Conservation (phyloP, 2,888 invertebrate genomes). For the Nomada ferruginata region DNA sequence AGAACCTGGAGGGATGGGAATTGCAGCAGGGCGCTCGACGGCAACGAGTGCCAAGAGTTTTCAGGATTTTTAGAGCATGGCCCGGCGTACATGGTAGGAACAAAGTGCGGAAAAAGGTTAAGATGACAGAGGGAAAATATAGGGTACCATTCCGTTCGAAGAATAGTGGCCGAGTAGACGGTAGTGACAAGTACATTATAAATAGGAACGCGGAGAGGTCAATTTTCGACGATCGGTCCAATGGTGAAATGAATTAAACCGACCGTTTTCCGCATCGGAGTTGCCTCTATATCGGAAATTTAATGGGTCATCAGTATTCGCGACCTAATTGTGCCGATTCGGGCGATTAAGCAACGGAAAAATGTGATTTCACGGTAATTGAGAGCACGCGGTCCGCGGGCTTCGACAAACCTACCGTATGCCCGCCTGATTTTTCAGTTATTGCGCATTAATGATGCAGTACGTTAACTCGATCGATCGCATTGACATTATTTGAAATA, state of each 20-base stretch:
- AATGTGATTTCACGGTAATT: conserved; percentile 70
- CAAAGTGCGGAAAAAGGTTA: not conserved
- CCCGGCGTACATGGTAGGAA: not conserved
- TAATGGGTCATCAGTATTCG: conserved; percentile 65
- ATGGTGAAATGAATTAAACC: conserved; percentile 53
- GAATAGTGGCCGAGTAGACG: not conserved
- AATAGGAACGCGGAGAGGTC: conserved; percentile 8
- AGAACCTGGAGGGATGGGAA: not conserved
- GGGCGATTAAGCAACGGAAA: conserved; percentile 65
- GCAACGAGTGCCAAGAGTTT: not conserved
- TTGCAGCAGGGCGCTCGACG: not conserved
- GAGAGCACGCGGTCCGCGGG: conserved; percentile 26
- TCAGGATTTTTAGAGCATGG: not conserved
- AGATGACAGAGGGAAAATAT: not conserved
- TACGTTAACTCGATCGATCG: conserved; percentile 30
- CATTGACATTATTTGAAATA: conserved; percentile 28
- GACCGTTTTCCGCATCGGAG: conserved; percentile 43
- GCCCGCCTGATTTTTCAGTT: conserved; percentile 50
- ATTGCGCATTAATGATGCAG: conserved; percentile 34
- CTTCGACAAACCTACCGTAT: conserved; percentile 9
- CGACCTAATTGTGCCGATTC: conserved; percentile 65
- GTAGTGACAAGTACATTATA: not conserved
- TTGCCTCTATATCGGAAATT: conserved; percentile 63
- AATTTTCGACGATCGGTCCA: conserved; percentile 39
- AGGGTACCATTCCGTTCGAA: not conserved